Evolutionary conservation across 2,797 vertebrate species (phyloP).

Genomic region (Phalanger gymnotis): DNA sequence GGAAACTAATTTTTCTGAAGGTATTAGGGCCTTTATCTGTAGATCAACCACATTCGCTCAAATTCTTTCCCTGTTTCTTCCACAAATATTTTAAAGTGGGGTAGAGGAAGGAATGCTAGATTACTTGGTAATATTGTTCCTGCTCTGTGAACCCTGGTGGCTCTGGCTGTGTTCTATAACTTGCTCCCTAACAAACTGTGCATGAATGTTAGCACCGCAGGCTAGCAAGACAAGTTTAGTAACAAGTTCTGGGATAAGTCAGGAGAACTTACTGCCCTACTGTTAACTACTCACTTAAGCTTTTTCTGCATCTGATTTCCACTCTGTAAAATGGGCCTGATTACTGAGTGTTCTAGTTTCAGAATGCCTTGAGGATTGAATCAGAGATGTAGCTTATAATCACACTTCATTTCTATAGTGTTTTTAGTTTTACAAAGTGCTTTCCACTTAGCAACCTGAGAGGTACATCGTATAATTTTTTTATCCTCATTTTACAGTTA

Average conservation of each 20-base stretch:
- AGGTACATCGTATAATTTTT: neutral
- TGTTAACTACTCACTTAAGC: neutral
- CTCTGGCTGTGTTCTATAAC: neutral
- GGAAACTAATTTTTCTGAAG: slow-evolving; percentile 32
- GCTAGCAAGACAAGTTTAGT: neutral
- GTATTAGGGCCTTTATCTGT: slow-evolving; percentile 1
- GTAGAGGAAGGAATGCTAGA: neutral
- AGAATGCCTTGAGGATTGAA: neutral
- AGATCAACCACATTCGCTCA: neutral
- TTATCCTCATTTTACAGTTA: neutral
- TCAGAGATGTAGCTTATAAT: neutral
- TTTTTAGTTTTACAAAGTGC: neutral
- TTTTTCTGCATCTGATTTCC: neutral
- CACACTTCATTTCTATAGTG: neutral
- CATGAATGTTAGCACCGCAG: neutral
- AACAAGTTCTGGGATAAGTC: neutral
- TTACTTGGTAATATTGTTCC: neutral
- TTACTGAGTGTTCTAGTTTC: neutral
- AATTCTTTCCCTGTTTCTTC: neutral
- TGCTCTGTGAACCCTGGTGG: neutral
- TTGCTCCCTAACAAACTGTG: neutral
- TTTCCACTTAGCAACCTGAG: neutral
- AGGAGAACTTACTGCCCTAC: neutral
- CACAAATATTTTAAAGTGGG: neutral
- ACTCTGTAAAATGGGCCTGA: neutral